Evolutionary conservation across 2,888 invertebrate genomes (phyloP).

Genomic region (Tetrapedia diversipes): DNA sequence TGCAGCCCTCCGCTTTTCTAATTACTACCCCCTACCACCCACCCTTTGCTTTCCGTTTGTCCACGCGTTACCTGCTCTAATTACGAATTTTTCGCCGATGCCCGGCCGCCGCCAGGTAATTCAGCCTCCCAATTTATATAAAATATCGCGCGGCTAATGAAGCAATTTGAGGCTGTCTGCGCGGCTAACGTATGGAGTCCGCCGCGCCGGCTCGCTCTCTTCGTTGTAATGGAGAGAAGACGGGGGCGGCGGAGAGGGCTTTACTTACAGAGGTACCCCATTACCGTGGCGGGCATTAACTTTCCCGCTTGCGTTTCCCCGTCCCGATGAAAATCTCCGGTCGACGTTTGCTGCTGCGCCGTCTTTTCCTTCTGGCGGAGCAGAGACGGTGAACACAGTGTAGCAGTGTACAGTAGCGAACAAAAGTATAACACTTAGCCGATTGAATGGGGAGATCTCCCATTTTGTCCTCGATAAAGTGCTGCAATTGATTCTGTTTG

Average conservation of each 20-base stretch:
- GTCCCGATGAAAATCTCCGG: conserved; percentile 58
- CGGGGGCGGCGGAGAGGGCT: conserved; percentile 53
- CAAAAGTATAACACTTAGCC: too few species aligned
- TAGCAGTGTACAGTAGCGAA: too few species aligned
- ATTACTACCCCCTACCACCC: neutral
- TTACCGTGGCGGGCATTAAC: conserved; percentile 67
- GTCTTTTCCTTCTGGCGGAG: neutral
- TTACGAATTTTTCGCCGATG: conserved; percentile 77
- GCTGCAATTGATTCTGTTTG: too few species aligned
- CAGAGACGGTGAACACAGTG: too few species aligned
- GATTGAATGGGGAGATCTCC: too few species aligned
- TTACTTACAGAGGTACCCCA: conserved; percentile 65
- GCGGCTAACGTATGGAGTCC: conserved; percentile 80
- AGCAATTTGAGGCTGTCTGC: conserved; percentile 82
- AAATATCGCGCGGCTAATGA: conserved; percentile 82
- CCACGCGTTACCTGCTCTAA: conserved; percentile 71
- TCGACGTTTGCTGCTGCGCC: conserved; percentile 35
- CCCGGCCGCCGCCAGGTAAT: conserved; percentile 71
- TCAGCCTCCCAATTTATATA: conserved; percentile 82
- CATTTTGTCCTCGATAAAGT: too few species aligned
- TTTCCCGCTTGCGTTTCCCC: conserved; percentile 56
- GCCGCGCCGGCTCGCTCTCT: conserved; percentile 66
- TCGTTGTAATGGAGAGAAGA: conserved; percentile 73
- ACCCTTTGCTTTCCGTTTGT: conserved; percentile 11
- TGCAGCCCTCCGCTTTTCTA: conserved; percentile 15